Base-by-base conservation (phyloP, 1,140 invertebrate genomes). In the Myzus persicae region DNA sequence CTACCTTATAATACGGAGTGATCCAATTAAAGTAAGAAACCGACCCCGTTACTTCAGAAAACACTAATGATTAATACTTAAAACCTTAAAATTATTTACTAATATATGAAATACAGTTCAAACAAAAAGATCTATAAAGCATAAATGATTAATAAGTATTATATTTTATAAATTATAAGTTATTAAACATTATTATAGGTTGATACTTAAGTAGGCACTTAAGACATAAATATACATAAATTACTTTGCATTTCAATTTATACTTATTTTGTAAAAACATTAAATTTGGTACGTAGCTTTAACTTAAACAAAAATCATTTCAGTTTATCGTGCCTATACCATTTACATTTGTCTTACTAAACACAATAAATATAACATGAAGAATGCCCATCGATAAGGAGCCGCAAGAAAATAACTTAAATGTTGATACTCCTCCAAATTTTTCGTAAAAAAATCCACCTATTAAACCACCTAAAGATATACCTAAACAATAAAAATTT, bases 401-500 rank as follows among this genome's bases (percentile, higher is more conserved):
- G 2, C 95, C 96, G 84, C 96, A 95, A 5, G 97, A 97, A 94
- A 97, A 98, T 93, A 96, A 96, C 93, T 96, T 95, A 94, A 97
- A 98, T 2, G 96, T 96, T 31, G 95, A 95, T 54, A 96, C 95
- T 24, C 97, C 97, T 42, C 96, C 96, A 82, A 96, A 96, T 0
- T 94, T 94, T 6, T 96, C 95, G 94, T 97, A 96, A 9, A 98
- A 94, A 42, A 96, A 94, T 31, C 98, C 98, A 85, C 96, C 97
- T 84, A 98, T 95, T 31, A 97, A 96, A 95, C 97, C 98, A 18
- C 98, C 97, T 6, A 96, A 94, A 1, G 97, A 97, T 1, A 97
- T 97, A 48, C 98, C 96, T 76, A n/a, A 76, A 76, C 14, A 67
- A 76, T 6, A 22, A 76, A 1, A n/a, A 67, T 67, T 76, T n/a